Evolutionary conservation across 2,113 vertebrate species (phyloP).

Genomic region (Leptodactylus fuscus): DNA sequence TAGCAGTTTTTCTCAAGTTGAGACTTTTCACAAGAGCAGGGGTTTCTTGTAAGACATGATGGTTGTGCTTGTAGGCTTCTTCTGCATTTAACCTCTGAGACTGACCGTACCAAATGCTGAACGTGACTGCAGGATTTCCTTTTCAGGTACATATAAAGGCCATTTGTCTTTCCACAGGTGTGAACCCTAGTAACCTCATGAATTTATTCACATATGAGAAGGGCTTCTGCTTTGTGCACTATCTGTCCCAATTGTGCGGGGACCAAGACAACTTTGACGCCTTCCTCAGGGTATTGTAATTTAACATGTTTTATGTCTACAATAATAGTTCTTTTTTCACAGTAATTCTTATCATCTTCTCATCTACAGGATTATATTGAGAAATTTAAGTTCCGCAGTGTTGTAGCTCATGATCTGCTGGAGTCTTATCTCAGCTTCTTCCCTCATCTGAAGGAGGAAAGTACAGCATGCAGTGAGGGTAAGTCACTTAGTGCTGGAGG

Average conservation of each 20-base stretch:
- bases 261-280: slow-evolving; percentile 86
- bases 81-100: too few species aligned
- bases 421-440: slow-evolving; percentile 91
- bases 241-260: slow-evolving; percentile 90
- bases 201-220: slow-evolving; percentile 98
- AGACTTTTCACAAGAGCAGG: too few species aligned
- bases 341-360: not conserved
- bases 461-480: slow-evolving; percentile 87
- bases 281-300: slow-evolving; percentile 84
- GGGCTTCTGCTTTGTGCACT: slow-evolving; percentile 96
- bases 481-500: too few species aligned
- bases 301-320: not conserved
- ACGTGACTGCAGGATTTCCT: too few species aligned
- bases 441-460: slow-evolving; percentile 86
- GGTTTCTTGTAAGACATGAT: too few species aligned
- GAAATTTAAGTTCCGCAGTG: slow-evolving; percentile 91
- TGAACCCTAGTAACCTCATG: slow-evolving; percentile 97
- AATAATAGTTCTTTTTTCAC: not conserved
- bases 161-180: slow-evolving; percentile 74
- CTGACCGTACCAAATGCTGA: too few species aligned
- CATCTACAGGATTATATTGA: slow-evolving; percentile 87
- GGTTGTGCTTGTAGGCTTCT: too few species aligned
- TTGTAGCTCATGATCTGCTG: slow-evolving; percentile 91
- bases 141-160: not conserved
- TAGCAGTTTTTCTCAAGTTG: too few species aligned